Percentiles rank a stretch among this genome's conserved stretches.
Conservation (phyloP, 2,113 vertebrate genomes). For the Grallaria varia region DNA sequence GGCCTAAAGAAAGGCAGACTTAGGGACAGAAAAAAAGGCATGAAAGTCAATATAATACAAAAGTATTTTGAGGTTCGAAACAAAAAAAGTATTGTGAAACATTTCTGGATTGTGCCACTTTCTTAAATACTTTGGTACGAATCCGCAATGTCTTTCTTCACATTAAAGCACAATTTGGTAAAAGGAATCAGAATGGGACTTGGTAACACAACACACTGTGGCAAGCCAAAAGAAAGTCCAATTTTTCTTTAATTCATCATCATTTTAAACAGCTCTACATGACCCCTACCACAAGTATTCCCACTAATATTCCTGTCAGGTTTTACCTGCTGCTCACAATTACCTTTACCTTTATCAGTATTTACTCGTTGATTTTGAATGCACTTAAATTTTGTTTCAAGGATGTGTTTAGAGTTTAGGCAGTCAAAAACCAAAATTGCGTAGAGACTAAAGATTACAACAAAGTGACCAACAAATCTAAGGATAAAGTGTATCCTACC, state of each 20-base stretch:
- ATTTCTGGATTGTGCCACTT: neutral
- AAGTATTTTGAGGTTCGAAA: neutral
- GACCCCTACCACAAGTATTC: neutral
- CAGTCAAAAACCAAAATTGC: neutral
- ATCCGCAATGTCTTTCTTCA: neutral
- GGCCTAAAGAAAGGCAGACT: neutral
- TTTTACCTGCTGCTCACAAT: neutral
- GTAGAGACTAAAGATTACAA: neutral
- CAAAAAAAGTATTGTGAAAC: neutral
- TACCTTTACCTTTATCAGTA: neutral
- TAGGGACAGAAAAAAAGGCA: neutral
- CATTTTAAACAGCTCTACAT: neutral
- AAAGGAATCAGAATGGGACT: neutral
- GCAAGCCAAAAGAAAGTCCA: neutral
- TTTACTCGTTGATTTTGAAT: neutral
- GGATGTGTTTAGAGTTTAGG: neutral
- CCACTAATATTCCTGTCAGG: neutral
- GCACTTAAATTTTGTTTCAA: neutral
- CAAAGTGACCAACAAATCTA: neutral
- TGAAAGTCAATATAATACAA: neutral
- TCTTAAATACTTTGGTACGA: neutral
- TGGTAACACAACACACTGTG: neutral
- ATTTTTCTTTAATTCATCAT: neutral
- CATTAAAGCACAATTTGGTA: neutral
- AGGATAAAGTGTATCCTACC: neutral